Percentiles rank a stretch among this genome's conserved stretches.
These are phyloP conservation scores for Leptopilina drosophilae DNA, from an alignment of 2,888 invertebrate genomes.

Conservation along the genomic window DNA sequence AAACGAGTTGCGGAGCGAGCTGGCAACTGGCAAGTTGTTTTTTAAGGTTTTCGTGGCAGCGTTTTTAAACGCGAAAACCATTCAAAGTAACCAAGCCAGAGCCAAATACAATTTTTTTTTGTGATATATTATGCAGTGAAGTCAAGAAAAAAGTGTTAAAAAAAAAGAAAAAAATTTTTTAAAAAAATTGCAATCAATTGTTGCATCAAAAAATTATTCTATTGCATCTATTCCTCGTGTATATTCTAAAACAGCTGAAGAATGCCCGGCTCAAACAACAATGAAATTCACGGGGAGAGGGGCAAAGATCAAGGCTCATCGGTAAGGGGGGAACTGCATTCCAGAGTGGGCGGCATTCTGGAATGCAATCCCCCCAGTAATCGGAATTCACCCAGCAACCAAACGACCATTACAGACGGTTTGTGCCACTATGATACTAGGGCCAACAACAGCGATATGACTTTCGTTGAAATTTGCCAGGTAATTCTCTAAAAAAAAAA, in stretches of 20 bases:
- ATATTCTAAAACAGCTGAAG: neutral
- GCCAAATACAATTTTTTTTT: too few relatives aligned
- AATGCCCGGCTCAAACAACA: slow-evolving; percentile 44
- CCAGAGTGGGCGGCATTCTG: slow-evolving; percentile 76
- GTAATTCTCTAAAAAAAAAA: slow-evolving; percentile 60
- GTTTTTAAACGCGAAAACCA: neutral
- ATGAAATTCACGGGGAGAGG: slow-evolving; percentile 52
- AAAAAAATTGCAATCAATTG: neutral
- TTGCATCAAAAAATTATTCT: too few relatives aligned
- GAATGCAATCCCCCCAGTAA: slow-evolving; percentile 74
- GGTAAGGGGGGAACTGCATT: slow-evolving; percentile 71
- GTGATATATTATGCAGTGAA: too few relatives aligned
- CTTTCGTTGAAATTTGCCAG: slow-evolving; percentile 75
- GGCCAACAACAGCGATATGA: slow-evolving; percentile 70
- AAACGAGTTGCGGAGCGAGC: slow-evolving; percentile 63
- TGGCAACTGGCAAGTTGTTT: slow-evolving; percentile 52
- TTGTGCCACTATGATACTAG: slow-evolving; percentile 73
- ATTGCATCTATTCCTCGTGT: neutral
- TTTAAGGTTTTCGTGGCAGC: slow-evolving; percentile 19
- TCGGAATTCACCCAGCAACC: slow-evolving; percentile 70
- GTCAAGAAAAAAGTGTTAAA: neutral
- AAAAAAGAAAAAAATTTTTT: neutral
- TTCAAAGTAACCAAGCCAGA: too few relatives aligned
- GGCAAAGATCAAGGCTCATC: slow-evolving; percentile 63
- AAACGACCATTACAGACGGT: slow-evolving; percentile 64